phyloP scores from a whole-genome alignment of 2,888 invertebrate species.

The Drosophila borealis region DNA sequence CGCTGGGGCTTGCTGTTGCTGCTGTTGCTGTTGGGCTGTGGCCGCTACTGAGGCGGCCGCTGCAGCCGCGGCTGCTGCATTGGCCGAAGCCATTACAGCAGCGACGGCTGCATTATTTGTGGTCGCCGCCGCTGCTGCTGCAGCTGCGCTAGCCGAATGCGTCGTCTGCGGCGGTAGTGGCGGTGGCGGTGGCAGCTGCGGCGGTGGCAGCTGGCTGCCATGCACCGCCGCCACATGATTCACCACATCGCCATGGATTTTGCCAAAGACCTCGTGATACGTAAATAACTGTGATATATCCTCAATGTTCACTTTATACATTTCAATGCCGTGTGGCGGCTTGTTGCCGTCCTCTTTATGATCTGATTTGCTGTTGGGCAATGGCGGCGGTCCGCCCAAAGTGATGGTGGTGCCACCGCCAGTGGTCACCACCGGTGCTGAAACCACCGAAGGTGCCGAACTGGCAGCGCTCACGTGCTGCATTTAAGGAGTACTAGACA shows the following conservation, averaged over 20 bases:
- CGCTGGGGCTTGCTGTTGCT: conserved; percentile 52
- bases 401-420: conserved; percentile 83
- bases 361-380: conserved; percentile 64
- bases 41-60: conserved; percentile 72
- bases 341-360: conserved; percentile 78
- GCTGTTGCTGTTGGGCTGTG: conserved; percentile 55
- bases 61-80: conserved; percentile 75
- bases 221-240: conserved; percentile 85
- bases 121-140: conserved; percentile 77
- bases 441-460: conserved; percentile 73
- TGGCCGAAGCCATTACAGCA: conserved; percentile 73
- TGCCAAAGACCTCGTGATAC: conserved; percentile 94
- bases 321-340: conserved; percentile 87
- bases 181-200: conserved; percentile 74
- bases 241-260: conserved; percentile 86
- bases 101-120: conserved; percentile 78
- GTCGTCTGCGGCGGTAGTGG: conserved; percentile 68
- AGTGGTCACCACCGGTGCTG: conserved; percentile 74
- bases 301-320: conserved; percentile 92
- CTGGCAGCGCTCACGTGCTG: conserved; percentile 82
- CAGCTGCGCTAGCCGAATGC: conserved; percentile 76
- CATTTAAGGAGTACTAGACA: conserved; percentile 64
- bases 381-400: conserved; percentile 70
- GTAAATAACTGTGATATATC: conserved; percentile 93
- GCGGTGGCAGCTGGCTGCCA: conserved; percentile 81